These are phyloP conservation scores for Gymnosoma rotundatum DNA, from an alignment of 2,888 invertebrate species.

Conservation along the genomic window DNA sequence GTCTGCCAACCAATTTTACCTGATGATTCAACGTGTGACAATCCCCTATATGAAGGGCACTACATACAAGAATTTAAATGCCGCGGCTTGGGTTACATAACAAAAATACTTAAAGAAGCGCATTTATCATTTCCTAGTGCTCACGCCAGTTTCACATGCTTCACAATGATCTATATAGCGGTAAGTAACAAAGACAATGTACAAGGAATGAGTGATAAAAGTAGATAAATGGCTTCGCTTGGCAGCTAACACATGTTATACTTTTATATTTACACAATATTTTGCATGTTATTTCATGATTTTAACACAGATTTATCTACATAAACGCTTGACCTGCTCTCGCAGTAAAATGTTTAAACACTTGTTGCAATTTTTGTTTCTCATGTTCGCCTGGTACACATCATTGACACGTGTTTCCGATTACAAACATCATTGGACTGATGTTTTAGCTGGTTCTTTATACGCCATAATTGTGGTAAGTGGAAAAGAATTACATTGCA, in stretches of 20 bases:
- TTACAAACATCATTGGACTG: conserved; percentile 99
- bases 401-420: conserved; percentile 95
- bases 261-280: conserved; percentile 10
- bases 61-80: conserved; percentile 90
- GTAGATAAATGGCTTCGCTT: conserved; percentile 19
- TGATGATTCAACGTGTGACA: conserved; percentile 84
- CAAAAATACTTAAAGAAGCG: conserved; percentile 87
- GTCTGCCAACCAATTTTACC: too few relatives aligned
- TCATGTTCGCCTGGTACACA: conserved; percentile 92
- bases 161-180: conserved; percentile 91
- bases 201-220: not conserved
- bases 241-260: not conserved
- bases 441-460: conserved; percentile 91
- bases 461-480: conserved; percentile 87
- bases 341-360: conserved; percentile 91
- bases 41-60: conserved; percentile 84
- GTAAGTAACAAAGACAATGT: conserved; percentile 84
- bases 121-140: conserved; percentile 95
- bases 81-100: conserved; percentile 81
- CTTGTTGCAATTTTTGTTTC: conserved; percentile 89
- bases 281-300: conserved; percentile 20
- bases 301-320: conserved; percentile 90
- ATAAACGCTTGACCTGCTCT: conserved; percentile 91
- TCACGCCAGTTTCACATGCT: conserved; percentile 94
- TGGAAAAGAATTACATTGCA: not conserved